Percentiles rank a stretch among this genome's conserved stretches.
phyloP scores from a whole-genome alignment of 2,888 invertebrate species.

The Cyclophora punctaria region DNA sequence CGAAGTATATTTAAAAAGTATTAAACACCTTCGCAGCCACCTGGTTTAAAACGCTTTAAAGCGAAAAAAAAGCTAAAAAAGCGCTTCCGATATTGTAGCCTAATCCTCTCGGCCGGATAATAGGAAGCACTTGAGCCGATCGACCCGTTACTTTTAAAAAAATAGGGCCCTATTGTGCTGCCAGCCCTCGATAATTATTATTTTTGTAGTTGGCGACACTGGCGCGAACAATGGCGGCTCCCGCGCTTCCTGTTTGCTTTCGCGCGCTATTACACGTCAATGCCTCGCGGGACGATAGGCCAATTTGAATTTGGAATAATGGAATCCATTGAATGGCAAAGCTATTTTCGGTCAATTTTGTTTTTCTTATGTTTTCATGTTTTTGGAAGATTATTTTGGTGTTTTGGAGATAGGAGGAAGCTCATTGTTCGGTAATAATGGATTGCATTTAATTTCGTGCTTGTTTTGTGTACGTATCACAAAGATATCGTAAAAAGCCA shows the following conservation, averaged over 20 bases:
- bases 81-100: conserved; percentile 57
- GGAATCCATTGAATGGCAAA: conserved; percentile 46
- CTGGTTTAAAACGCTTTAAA: conserved; percentile 49
- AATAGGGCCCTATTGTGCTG: conserved; percentile 48
- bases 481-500: too few species aligned
- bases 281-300: conserved; percentile 62
- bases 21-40: conserved; percentile 60
- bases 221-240: conserved; percentile 60
- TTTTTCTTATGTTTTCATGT: conserved; percentile 36
- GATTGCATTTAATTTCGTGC: too few species aligned
- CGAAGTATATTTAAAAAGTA: conserved; percentile 45
- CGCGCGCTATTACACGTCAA: conserved; percentile 75
- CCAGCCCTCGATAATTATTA: conserved; percentile 72
- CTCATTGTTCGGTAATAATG: too few species aligned
- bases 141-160: conserved; percentile 64
- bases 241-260: conserved; percentile 72
- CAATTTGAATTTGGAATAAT: conserved; percentile 65
- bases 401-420: neutral
- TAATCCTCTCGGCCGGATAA: conserved; percentile 62
- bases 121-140: conserved; percentile 71
- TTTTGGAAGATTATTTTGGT: conserved; percentile 26
- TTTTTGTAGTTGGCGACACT: conserved; percentile 74
- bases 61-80: conserved; percentile 34
- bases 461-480: too few species aligned
- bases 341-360: conserved; percentile 53